Evolutionary conservation across 2,113 vertebrate genomes (phyloP), one percentile per base, ranked within the genome.

Genomic region (Chascanopsetta lugubris): DNA sequence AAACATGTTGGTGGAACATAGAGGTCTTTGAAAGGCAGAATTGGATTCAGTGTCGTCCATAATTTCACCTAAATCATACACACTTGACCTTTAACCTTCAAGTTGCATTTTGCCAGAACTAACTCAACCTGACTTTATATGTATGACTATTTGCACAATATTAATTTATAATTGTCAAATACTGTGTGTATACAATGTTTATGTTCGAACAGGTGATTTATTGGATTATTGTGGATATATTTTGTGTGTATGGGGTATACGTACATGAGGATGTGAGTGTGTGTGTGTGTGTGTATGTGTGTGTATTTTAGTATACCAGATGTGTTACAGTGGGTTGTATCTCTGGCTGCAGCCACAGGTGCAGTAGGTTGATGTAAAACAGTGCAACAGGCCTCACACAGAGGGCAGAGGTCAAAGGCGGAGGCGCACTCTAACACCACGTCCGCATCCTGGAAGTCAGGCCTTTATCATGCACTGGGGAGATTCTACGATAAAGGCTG

Each of bases 121-220:
- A 59, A 69, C 51, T 74, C 62, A 72, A 57, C 69, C 54, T 79
- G 71, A 79, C 50, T 80, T 65, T 75, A 66, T 87, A 58, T 69
- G 73, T 83, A 65, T 82, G 70, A 59, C 76, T 83, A 54, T 80
- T 88, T 90, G 83, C 78, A 84, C 79, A 85, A 61, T 84, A 66
- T 89, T 87, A 85, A 88, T 88, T 91, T 89, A 86, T 83, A 79
- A 87, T 61, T 67, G 53, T 21, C 82, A 71, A 84, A 72, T 69
- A 70, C 46, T 72, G 45, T 78, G 18, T 82, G 8, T 72, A 25
- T 46, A 54, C 29, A 51, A 30, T 54, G 29, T 34, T 32, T 51
- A 24, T 69, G 42, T 81, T 61, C 24, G 60, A 78, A 61, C n/a
- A 70, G 58, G 43, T 80, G 70, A 83, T 86, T 86, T 74, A 75